phyloP scores from a whole-genome alignment of 2,888 invertebrate species.

The Amphipyra berbera region DNA sequence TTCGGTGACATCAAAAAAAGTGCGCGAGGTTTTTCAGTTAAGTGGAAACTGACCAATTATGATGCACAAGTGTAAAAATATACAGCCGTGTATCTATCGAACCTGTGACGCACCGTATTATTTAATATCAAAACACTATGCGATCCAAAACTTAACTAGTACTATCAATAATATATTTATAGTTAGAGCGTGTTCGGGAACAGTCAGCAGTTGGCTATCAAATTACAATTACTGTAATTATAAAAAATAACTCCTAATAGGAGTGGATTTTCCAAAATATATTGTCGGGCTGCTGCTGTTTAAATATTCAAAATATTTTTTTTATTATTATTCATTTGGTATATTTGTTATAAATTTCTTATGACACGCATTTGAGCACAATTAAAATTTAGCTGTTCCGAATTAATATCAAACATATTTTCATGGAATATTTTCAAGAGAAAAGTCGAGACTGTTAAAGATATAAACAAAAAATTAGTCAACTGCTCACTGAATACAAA shows the following conservation, averaged over 20 bases:
- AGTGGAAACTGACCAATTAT: too few relatives aligned
- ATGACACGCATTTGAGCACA: too few relatives aligned
- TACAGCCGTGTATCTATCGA: slow-evolving; percentile 54
- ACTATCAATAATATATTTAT: slow-evolving; percentile 33
- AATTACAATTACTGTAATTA: neutral
- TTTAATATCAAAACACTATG: slow-evolving; percentile 62
- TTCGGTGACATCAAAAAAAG: too few relatives aligned
- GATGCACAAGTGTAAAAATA: slow-evolving; percentile 61
- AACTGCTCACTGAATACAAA: slow-evolving; percentile 29
- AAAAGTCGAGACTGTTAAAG: too few relatives aligned
- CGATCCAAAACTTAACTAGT: slow-evolving; percentile 57
- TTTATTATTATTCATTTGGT: too few relatives aligned
- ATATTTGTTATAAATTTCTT: too few relatives aligned
- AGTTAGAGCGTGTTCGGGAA: slow-evolving; percentile 13
- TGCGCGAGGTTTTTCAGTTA: too few relatives aligned
- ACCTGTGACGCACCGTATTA: slow-evolving; percentile 48
- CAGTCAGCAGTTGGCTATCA: slow-evolving; percentile 14
- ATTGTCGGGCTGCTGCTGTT: too few relatives aligned
- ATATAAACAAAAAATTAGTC: neutral
- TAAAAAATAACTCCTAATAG: neutral
- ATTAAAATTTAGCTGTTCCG: too few relatives aligned
- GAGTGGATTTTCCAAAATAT: neutral
- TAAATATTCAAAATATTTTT: too few relatives aligned
- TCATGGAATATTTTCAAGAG: too few relatives aligned
- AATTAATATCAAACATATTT: too few relatives aligned